These are phyloP conservation scores for Leucophenga varia DNA, from an alignment of 1,140 invertebrate genomes.

Conservation along the genomic window DNA sequence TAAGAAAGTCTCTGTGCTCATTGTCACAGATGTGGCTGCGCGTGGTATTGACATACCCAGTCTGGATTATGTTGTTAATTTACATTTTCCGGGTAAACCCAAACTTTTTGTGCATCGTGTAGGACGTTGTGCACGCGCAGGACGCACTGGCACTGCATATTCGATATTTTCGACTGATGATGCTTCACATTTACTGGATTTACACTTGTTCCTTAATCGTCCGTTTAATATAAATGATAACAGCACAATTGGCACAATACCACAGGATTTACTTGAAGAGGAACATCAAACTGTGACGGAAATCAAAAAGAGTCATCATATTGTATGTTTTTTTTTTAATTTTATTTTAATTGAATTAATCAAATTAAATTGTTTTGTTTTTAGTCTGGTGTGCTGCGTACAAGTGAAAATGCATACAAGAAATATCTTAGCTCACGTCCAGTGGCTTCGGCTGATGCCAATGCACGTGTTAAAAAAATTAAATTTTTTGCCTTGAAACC, in stretches of 20 bases:
- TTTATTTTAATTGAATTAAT: background rate
- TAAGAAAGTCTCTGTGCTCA: conserved; percentile 74
- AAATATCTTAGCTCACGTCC: conserved; percentile 87
- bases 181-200: conserved; percentile 86
- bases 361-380: conserved; percentile 2
- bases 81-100: conserved; percentile 93
- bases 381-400: conserved; percentile 72
- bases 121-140: conserved; percentile 95
- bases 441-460: conserved; percentile 83
- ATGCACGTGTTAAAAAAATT: conserved; percentile 72
- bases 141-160: conserved; percentile 84
- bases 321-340: conserved; percentile 62
- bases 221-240: conserved; percentile 65
- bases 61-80: conserved; percentile 96
- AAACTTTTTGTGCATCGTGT: conserved; percentile 99
- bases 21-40: conserved; percentile 97
- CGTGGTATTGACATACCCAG: conserved; percentile 96
- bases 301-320: conserved; percentile 75
- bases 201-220: conserved; percentile 90
- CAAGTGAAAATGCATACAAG: conserved; percentile 85
- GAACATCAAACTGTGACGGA: conserved; percentile 76
- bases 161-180: conserved; percentile 90
- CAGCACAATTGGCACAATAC: conserved; percentile 66
- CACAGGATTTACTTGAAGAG: conserved; percentile 80
- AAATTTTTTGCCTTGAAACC: conserved; percentile 51